Percentiles rank a stretch among this genome's conserved stretches.
Conservation (phyloP, 2,888 invertebrate species). For the Parasteatoda lunata region DNA sequence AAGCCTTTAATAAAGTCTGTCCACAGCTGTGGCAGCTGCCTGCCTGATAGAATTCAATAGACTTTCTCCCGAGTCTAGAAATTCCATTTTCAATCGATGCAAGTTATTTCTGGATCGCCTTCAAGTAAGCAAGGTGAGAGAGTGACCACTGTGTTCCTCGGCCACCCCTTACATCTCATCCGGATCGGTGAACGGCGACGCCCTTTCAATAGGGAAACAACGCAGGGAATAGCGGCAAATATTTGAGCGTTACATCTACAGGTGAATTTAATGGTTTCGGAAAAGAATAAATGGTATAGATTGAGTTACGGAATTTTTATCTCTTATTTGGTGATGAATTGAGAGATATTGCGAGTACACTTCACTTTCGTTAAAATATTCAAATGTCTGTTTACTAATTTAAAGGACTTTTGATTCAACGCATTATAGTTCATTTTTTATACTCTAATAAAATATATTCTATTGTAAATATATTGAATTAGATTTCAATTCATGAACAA, state of each 20-base stretch:
- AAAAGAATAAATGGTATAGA: too few species aligned
- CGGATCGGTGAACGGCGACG: neutral
- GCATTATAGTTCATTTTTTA: too few species aligned
- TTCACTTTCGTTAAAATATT: too few species aligned
- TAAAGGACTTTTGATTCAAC: too few species aligned
- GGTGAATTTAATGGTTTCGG: neutral
- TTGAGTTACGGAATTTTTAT: neutral
- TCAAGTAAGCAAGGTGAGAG: neutral
- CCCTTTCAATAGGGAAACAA: neutral
- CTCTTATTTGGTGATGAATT: neutral
- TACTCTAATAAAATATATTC: too few species aligned
- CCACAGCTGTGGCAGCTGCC: neutral
- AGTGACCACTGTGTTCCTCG: neutral
- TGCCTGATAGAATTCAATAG: neutral
- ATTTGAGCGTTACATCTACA: neutral
- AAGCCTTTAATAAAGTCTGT: neutral
- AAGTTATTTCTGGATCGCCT: slow-evolving; percentile 1
- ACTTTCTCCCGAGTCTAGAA: neutral
- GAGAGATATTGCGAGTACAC: neutral
- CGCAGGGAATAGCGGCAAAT: neutral
- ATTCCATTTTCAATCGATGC: neutral
- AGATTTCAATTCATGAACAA: too few species aligned
- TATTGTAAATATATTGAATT: too few species aligned
- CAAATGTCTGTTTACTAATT: too few species aligned
- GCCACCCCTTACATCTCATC: neutral